phyloP scores from a whole-genome alignment of 2,888 invertebrate species.

The Holacanthella duospinosa region DNA sequence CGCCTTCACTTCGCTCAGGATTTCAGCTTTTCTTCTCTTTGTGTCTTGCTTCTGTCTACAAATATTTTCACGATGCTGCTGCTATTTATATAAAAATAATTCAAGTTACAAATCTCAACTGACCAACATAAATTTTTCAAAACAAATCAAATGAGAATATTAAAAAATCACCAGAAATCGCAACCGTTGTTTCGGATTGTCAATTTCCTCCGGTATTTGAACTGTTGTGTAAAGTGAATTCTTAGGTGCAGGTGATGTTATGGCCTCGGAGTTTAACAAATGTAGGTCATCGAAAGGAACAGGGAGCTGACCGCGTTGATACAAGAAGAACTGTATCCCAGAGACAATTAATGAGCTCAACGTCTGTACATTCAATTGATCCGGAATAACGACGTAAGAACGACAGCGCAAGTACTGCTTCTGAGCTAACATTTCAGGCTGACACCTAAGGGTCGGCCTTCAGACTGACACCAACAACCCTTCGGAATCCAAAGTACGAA shows the following conservation, averaged over 20 bases:
- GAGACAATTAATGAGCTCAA: not conserved
- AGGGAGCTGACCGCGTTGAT: not conserved
- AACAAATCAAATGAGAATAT: too few relatives aligned
- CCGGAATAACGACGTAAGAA: not conserved
- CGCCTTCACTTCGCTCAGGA: not conserved
- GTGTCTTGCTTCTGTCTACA: not conserved
- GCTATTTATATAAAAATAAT: not conserved
- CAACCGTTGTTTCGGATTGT: not conserved
- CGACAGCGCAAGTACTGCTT: too few relatives aligned
- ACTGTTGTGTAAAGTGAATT: not conserved
- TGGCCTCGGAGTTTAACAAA: too few relatives aligned
- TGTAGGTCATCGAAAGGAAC: not conserved
- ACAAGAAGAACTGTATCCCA: not conserved
- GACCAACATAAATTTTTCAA: not conserved
- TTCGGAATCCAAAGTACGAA: too few relatives aligned
- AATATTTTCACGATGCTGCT: not conserved
- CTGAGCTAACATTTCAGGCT: too few relatives aligned
- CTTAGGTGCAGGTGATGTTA: not conserved
- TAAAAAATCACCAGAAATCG: not conserved
- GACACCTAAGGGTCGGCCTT: too few relatives aligned
- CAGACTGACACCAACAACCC: too few relatives aligned
- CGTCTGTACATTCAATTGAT: not conserved
- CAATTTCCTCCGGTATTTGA: not conserved
- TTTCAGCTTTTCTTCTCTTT: not conserved
- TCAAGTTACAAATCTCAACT: not conserved